Base-by-base conservation (phyloP, 2,888 invertebrate genomes). In the Agriotes lineatus region DNA sequence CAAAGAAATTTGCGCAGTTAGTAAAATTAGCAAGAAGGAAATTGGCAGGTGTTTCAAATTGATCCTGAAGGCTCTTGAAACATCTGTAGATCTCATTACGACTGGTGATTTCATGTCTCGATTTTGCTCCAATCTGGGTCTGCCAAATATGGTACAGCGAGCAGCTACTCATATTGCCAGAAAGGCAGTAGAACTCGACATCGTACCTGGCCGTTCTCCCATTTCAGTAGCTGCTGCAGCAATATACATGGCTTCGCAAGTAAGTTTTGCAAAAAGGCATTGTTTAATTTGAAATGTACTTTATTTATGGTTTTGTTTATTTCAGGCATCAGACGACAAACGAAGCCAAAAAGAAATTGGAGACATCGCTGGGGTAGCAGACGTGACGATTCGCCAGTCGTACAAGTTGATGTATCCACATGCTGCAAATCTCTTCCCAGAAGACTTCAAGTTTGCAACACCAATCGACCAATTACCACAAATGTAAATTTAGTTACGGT, bases 51-150 rank as follows among this genome's bases (percentile, higher is more conserved):
- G 99, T 82, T 99, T 99, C 85, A 99, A 99, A 81, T 85, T 99
- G 42, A 99, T 99, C 69, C 86, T 99, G 37, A 97, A 97, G 83
- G 97, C 96, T 0, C 86, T 99, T 58, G 97, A 98, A 83, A 99
- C 99, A 0, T 97, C 95, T 30, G 97, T 99, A 5, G 65, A 78
- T 71, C 71, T 78, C 19, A 99, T 99, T 67, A 99, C 98, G 0
- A 99, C 98, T 0, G 97, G 96, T 0, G 99, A 99, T 82, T 99
- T 99, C 83, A 99, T 99, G 99, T 97, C 97, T 20, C 89, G 96
- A 75, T 99, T 99, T 86, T 99, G 99, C 83, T 95, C 97, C 0
- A 99, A 98, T 83, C 87, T 99, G 75, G 93, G 92, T n/a, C 80
- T 96, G 54, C 94, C 97, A 0, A 94, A 94, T 77, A 92, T 93